A percentile compares a stretch with the other conserved stretches of the same genome.
These are phyloP conservation scores for Deroplatys truncata DNA, from an alignment of 2,888 invertebrate genomes.

Conservation along the genomic window DNA sequence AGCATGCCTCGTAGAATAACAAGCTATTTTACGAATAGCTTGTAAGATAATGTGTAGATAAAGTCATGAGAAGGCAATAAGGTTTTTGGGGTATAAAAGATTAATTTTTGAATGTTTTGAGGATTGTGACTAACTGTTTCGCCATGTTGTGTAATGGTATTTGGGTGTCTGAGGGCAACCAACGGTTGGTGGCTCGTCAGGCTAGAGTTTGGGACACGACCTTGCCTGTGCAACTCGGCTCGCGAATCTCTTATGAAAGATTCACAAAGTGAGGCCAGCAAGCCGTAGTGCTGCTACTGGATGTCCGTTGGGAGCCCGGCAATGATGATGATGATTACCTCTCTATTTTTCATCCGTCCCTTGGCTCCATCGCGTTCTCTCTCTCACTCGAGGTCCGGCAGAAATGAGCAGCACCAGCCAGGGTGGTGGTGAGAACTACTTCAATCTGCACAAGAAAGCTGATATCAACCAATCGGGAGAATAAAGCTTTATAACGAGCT, in stretches of 20 bases:
- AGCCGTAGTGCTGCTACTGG: conserved; percentile 7
- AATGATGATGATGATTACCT: conserved; percentile 29
- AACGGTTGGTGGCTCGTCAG: not conserved
- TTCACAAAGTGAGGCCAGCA: conserved; percentile 1
- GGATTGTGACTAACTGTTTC: too few relatives aligned
- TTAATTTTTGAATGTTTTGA: too few relatives aligned
- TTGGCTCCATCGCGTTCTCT: not conserved
- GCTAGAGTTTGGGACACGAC: not conserved
- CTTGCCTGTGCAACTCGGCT: not conserved
- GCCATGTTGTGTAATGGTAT: too few relatives aligned
- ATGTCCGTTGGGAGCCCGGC: conserved; percentile 1
- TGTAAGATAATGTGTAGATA: too few relatives aligned
- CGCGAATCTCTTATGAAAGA: conserved; percentile 19
- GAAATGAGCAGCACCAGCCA: conserved; percentile 15
- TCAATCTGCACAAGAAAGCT: not conserved
- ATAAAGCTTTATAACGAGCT: too few relatives aligned
- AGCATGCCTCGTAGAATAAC: too few relatives aligned
- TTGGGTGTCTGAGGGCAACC: too few relatives aligned
- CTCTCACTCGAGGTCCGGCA: not conserved
- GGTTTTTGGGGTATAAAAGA: too few relatives aligned
- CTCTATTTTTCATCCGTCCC: conserved; percentile 31
- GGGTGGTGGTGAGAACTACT: not conserved
- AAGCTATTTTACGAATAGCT: too few relatives aligned
- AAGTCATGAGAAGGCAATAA: too few relatives aligned
- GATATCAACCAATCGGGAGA: too few relatives aligned